Evolutionary conservation across 2,797 vertebrate genomes (phyloP).

Genomic region (Spinus pinus): DNA sequence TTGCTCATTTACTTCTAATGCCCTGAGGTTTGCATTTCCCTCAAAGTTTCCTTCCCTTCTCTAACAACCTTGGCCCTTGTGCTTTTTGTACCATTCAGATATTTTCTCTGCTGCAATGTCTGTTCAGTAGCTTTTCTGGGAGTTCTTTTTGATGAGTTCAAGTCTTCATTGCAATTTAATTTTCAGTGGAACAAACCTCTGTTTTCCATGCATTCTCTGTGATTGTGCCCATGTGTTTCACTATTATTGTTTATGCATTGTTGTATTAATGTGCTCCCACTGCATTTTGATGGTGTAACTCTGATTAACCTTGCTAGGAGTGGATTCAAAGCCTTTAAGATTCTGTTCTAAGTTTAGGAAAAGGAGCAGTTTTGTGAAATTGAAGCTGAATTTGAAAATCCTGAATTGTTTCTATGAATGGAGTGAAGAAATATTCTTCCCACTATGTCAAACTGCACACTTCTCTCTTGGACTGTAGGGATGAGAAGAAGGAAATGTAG

Average conservation of each 20-base stretch:
- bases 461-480: neutral
- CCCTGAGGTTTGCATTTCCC: neutral
- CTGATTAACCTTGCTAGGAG: neutral
- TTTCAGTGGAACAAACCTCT: neutral
- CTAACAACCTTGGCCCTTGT: neutral
- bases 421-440: neutral
- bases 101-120: neutral
- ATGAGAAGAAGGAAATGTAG: neutral
- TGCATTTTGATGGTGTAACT: neutral
- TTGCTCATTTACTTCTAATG: neutral
- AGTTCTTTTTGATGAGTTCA: neutral
- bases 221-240: neutral
- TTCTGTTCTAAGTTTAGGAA: neutral
- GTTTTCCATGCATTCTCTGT: neutral
- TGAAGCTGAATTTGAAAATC: neutral
- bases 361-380: neutral
- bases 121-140: neutral
- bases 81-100: neutral
- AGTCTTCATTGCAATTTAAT: neutral
- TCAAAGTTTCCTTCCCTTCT: neutral
- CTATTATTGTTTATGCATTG: neutral
- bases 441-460: neutral
- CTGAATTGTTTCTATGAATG: neutral
- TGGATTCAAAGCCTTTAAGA: neutral
- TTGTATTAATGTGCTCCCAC: neutral